Evolutionary conservation across 2,888 invertebrate genomes (phyloP).

Genomic region (Nebria brevicollis): DNA sequence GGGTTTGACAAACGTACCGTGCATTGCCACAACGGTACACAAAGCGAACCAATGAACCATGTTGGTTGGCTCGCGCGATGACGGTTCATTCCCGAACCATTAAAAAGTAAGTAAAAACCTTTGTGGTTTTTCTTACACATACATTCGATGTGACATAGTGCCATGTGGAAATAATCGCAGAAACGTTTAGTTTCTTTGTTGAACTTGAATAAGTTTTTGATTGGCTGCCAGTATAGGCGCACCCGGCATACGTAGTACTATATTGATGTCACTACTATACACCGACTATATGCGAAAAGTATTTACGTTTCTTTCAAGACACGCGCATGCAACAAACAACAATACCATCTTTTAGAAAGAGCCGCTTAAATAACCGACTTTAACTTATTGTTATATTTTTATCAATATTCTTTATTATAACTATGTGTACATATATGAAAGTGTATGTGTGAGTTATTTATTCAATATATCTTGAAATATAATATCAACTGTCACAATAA

Average conservation of each 20-base stretch:
- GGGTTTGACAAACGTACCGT: slow-evolving; percentile 44
- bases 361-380: not conserved
- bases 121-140: slow-evolving; percentile 27
- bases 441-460: no score
- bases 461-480: not conserved
- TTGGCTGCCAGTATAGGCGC: not conserved
- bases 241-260: not conserved
- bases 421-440: no score
- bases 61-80: slow-evolving; percentile 21
- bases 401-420: no score
- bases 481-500: slow-evolving; percentile 13
- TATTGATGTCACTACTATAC: not conserved
- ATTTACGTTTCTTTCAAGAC: slow-evolving; percentile 2
- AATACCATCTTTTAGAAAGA: not conserved
- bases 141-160: slow-evolving; percentile 8
- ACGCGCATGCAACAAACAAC: slow-evolving; percentile 5
- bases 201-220: slow-evolving; percentile 34
- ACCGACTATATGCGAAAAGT: not conserved
- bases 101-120: slow-evolving; percentile 46
- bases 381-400: not conserved
- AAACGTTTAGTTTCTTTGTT: slow-evolving; percentile 42
- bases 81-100: slow-evolving; percentile 41
- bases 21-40: slow-evolving; percentile 28
- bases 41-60: slow-evolving; percentile 37
- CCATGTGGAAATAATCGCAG: slow-evolving; percentile 43